Conservation (phyloP, 2,797 vertebrate species). For the Hydrophis major region DNA sequence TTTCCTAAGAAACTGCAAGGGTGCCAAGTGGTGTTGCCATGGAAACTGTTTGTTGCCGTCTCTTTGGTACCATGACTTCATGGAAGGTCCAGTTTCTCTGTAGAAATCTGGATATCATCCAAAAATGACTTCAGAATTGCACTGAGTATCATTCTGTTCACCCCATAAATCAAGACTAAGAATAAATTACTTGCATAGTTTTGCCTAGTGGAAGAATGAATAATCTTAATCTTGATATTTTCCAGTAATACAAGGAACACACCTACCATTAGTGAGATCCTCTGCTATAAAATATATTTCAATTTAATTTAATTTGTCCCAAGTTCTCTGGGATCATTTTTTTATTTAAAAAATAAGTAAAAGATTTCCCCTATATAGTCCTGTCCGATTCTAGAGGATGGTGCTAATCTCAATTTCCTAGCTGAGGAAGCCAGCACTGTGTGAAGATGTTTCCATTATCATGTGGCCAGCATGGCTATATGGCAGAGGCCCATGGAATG, state of each 20-base stretch:
- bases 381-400: background rate
- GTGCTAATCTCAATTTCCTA: background rate
- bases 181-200: background rate
- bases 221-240: background rate
- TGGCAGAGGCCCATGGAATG: fast-evolving
- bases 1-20: slow-evolving; percentile 20
- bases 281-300: background rate
- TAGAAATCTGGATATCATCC: background rate
- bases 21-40: slow-evolving; percentile 3
- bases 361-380: background rate
- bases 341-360: background rate
- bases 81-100: slow-evolving; percentile 3
- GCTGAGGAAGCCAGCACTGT: background rate
- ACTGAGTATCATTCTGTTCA: background rate
- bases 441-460: background rate
- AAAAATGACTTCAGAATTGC: background rate
- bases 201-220: background rate
- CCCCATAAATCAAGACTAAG: background rate
- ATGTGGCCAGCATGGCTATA: background rate
- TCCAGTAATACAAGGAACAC: background rate
- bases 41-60: background rate
- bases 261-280: background rate
- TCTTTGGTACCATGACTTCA: slow-evolving; percentile 11
- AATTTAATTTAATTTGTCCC: background rate
- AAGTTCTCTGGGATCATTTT: background rate